Conservation (phyloP, 2,797 vertebrate species). For the Halcyon badia region DNA sequence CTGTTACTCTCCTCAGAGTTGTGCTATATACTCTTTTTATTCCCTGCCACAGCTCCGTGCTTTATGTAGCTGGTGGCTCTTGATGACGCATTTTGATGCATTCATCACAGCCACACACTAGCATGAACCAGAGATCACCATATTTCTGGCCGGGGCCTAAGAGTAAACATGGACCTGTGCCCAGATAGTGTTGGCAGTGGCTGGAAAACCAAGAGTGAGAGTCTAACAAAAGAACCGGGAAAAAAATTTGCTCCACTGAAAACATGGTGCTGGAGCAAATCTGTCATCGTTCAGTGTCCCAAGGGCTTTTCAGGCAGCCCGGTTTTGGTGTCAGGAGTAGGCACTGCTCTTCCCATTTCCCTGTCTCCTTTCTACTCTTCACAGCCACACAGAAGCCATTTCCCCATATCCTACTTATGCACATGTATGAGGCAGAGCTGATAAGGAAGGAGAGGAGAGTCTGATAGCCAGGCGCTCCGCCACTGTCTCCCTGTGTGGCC, state of each 20-base stretch:
- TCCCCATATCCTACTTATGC: neutral
- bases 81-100: conserved; percentile 54
- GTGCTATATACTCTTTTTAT: neutral
- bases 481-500: neutral
- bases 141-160: conserved; percentile 64
- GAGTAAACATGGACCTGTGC: conserved; percentile 59
- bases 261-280: neutral
- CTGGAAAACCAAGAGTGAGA: conserved; percentile 40
- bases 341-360: neutral
- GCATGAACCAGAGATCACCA: conserved; percentile 29
- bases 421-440: neutral
- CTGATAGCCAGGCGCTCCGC: neutral
- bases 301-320: neutral
- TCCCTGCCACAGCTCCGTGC: neutral
- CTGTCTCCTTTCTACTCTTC: neutral
- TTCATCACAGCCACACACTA: conserved; percentile 46
- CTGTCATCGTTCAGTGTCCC: neutral
- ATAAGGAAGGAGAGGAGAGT: neutral
- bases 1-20: neutral
- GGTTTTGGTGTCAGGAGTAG: neutral
- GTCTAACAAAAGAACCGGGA: conserved; percentile 3
- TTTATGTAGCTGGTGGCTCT: conserved; percentile 27
- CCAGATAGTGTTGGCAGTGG: conserved; percentile 36
- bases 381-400: neutral
- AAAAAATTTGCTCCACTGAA: conserved; percentile 41